These are phyloP conservation scores for Aphidius gifuensis DNA, from an alignment of 1,140 invertebrate species.

Conservation along the genomic window DNA sequence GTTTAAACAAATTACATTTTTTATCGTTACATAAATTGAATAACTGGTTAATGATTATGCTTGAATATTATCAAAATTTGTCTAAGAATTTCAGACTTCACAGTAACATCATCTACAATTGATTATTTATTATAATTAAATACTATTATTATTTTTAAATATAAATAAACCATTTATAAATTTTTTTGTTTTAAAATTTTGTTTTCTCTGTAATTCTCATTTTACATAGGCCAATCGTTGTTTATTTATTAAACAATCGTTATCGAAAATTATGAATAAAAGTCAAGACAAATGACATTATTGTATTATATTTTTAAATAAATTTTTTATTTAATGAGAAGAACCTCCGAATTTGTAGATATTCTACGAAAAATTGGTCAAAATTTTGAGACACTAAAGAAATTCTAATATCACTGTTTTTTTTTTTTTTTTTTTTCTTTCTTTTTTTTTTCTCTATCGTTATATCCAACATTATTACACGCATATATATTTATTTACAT, in stretches of 20 bases:
- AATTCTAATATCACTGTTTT: slow-evolving; percentile 21
- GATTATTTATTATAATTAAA: background rate
- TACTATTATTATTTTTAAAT: background rate
- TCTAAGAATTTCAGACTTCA: background rate
- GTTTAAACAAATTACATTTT: background rate
- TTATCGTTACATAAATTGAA: background rate
- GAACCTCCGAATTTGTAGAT: slow-evolving; percentile 10
- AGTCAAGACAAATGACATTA: background rate
- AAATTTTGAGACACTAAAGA: slow-evolving; percentile 20
- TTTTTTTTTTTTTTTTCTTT: background rate
- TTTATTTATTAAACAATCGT: too few relatives aligned
- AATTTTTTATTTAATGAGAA: slow-evolving; percentile 15
- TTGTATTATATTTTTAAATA: slow-evolving; percentile 11
- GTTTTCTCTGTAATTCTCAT: too few relatives aligned
- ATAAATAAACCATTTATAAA: too few relatives aligned
- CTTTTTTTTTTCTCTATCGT: background rate
- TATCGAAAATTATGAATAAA: background rate
- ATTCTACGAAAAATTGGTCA: slow-evolving; percentile 21
- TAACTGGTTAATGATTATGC: slow-evolving; percentile 9
- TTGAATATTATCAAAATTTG: background rate
- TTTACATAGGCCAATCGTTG: too few relatives aligned
- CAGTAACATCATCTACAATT: background rate
- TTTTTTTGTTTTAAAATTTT: too few relatives aligned
- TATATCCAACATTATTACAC: background rate
- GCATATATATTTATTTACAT: slow-evolving; percentile 19